Conservation (phyloP, 37 sponge, comb jelly and placozoan species). For the Bolinopsis microptera region DNA sequence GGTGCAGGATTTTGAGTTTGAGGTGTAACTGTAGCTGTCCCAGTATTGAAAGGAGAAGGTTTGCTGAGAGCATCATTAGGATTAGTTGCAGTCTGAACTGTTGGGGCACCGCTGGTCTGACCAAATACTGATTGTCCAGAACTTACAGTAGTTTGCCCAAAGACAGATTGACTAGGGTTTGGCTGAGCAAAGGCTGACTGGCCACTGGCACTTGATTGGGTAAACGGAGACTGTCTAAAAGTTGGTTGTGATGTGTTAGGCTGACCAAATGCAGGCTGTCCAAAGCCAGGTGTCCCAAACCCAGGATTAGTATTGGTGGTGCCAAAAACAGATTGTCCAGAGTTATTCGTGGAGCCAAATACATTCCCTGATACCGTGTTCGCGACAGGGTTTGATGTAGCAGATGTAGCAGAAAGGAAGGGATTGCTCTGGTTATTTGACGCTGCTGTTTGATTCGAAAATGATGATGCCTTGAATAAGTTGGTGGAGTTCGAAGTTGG, state of each 20-base stretch:
- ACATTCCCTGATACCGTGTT: neutral
- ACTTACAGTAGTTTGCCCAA: neutral
- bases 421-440: neutral
- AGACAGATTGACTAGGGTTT: neutral
- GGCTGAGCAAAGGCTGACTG: neutral
- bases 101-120: neutral
- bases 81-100: neutral
- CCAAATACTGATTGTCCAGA: no score
- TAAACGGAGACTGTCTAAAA: neutral
- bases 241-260: neutral
- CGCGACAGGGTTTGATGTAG: neutral
- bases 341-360: neutral
- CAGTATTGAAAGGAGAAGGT: no score
- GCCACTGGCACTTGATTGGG: neutral
- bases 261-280: neutral
- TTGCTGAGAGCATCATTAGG: neutral
- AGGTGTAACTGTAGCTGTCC: no score
- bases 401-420: neutral
- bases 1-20: no score
- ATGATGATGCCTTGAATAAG: neutral
- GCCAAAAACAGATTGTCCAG: neutral
- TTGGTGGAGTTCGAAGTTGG: neutral
- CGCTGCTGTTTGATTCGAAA: neutral
- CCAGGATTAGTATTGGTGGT: neutral
- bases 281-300: neutral